These are phyloP conservation scores for Odontomyia ornata DNA, from an alignment of 2,888 invertebrate genomes.

Conservation along the genomic window DNA sequence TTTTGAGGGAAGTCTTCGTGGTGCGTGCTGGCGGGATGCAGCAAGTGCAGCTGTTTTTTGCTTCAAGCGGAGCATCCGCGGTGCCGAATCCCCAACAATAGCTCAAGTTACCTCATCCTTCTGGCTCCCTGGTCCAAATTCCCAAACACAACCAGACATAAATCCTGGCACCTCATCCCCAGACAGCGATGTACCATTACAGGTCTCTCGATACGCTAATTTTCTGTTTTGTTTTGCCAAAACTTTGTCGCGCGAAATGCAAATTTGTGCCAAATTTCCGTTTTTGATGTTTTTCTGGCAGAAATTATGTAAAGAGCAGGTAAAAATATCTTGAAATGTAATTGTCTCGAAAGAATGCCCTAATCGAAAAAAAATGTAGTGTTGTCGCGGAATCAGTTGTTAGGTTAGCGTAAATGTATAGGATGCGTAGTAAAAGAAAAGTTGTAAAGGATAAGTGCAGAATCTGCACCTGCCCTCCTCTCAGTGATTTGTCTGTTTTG, in stretches of 20 bases:
- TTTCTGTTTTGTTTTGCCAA: conserved; percentile 34
- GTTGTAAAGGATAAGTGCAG: conserved; percentile 19
- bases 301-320: conserved; percentile 39
- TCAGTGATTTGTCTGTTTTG: neutral
- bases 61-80: neutral
- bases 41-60: neutral
- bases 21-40: neutral
- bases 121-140: neutral
- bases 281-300: conserved; percentile 12
- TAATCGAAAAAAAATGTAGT: neutral
- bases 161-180: neutral
- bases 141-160: no score
- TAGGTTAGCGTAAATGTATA: neutral
- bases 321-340: conserved; percentile 21
- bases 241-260: conserved; percentile 6
- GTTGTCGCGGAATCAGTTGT: neutral
- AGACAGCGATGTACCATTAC: neutral
- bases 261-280: conserved; percentile 36
- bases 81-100: neutral
- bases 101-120: neutral
- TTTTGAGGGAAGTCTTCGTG: no score
- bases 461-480: conserved; percentile 13
- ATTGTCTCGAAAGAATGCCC: conserved; percentile 6
- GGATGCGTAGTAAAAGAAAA: neutral
- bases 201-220: neutral